Conservation (phyloP, 2,113 vertebrate species). For the Zonotrichia leucophrys region DNA sequence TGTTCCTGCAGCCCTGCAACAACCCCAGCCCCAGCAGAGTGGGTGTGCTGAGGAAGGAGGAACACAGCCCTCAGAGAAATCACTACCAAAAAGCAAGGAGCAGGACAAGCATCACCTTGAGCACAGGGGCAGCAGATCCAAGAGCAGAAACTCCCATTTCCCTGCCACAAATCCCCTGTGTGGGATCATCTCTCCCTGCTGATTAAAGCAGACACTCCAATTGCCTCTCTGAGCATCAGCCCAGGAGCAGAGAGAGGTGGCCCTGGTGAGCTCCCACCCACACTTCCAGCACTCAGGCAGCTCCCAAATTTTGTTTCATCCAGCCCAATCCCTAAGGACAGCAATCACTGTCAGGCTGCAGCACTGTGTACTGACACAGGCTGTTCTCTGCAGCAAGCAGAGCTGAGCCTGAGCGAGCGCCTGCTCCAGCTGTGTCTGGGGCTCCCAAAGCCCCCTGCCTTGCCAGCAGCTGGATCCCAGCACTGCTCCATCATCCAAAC, state of each 20-base stretch:
- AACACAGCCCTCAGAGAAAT: not conserved
- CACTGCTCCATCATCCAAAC: not conserved
- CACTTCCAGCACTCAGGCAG: not conserved
- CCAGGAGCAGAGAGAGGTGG: not conserved
- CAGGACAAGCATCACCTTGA: not conserved
- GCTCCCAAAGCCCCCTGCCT: constrained; percentile 14
- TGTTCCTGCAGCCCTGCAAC: not conserved
- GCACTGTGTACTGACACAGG: accelerated
- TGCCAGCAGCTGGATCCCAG: constrained; percentile 22
- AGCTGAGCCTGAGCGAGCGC: not conserved
- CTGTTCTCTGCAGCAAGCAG: not conserved
- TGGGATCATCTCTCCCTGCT: not conserved
- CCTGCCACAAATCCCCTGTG: accelerated
- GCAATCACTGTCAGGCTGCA: accelerated
- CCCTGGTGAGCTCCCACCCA: not conserved
- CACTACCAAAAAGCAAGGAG: not conserved
- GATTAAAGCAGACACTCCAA: not conserved
- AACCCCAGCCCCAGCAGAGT: not conserved
- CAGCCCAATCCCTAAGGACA: not conserved
- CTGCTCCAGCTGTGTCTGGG: not conserved
- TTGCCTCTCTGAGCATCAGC: accelerated
- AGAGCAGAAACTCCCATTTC: not conserved
- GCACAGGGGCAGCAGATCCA: not conserved
- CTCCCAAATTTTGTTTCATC: not conserved
- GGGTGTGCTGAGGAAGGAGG: not conserved